phyloP scores from a whole-genome alignment of 1,140 invertebrate genomes.

The Euglossa dilemma region DNA sequence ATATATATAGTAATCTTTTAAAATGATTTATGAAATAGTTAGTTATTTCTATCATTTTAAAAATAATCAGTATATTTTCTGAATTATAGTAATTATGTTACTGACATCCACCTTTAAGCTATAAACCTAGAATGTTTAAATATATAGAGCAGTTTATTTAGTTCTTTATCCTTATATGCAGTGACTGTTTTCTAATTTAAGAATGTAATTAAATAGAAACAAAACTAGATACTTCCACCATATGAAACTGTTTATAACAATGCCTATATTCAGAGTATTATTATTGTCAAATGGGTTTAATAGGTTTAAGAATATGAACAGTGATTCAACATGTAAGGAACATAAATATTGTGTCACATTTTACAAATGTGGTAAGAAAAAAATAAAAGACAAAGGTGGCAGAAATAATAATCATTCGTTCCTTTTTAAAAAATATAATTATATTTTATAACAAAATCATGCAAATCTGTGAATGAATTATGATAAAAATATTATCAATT shows the following conservation, averaged over 20 bases:
- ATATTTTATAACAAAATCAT: background rate
- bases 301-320: background rate
- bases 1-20: background rate
- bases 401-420: background rate
- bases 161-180: background rate
- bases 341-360: background rate
- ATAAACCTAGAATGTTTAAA: background rate
- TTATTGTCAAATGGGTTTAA: background rate
- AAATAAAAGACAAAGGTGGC: background rate
- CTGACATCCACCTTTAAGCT: conserved; percentile 50
- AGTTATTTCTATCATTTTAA: background rate
- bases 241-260: background rate
- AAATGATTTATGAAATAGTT: background rate
- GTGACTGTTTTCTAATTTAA: background rate
- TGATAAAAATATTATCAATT: background rate
- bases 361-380: background rate
- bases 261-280: background rate
- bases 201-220: background rate
- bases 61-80: conserved; percentile 1
- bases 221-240: conserved; percentile 28
- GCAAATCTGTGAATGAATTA: background rate
- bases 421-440: background rate
- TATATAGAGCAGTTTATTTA: background rate
- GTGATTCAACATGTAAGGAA: background rate
- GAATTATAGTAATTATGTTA: conserved; percentile 28